phyloP scores from a whole-genome alignment of 2,888 invertebrate genomes.

The Andrena bicolor region DNA sequence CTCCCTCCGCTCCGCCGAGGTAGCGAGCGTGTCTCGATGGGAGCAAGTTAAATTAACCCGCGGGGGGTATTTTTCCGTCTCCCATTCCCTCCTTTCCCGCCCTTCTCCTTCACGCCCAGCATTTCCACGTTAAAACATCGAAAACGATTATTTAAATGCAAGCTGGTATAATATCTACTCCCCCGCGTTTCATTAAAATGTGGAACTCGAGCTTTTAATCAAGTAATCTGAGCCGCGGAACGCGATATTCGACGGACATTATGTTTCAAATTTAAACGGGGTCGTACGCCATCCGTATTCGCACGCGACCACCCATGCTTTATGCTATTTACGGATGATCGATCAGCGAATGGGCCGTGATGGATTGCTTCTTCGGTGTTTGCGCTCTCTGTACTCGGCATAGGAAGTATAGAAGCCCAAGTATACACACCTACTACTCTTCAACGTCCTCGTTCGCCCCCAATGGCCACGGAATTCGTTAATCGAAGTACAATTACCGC shows the following conservation, averaged over 20 bases:
- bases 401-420: neutral
- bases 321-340: conserved; percentile 6
- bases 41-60: conserved; percentile 66
- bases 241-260: conserved; percentile 31
- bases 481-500: neutral
- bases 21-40: conserved; percentile 50
- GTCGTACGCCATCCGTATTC: neutral
- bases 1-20: conserved; percentile 40
- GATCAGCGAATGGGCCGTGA: neutral
- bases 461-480: neutral
- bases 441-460: too few species aligned
- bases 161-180: conserved; percentile 46
- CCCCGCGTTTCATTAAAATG: conserved; percentile 47
- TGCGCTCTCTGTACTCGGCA: neutral
- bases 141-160: conserved; percentile 49
- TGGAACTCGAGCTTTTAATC: conserved; percentile 38
- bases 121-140: conserved; percentile 41
- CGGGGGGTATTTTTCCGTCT: conserved; percentile 34
- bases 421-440: neutral
- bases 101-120: neutral
- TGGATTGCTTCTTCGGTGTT: neutral
- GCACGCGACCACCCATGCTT: neutral
- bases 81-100: neutral
- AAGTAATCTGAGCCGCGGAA: conserved; percentile 22
- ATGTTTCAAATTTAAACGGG: conserved; percentile 15